Conservation (phyloP, 2,797 vertebrate genomes). For the Euthynnus affinis region DNA sequence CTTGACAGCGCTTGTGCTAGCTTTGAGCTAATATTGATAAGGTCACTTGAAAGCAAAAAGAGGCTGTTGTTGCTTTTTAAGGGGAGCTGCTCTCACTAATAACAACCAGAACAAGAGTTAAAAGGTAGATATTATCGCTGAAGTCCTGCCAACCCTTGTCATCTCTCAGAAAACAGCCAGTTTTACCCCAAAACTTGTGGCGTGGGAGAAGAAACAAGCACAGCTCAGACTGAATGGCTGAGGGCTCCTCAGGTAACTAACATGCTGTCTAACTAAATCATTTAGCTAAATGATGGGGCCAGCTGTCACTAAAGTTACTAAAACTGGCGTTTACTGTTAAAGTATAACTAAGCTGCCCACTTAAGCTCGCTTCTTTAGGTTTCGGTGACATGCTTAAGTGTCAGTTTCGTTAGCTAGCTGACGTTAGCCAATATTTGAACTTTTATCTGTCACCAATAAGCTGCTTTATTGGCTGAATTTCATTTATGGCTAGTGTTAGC, state of each 20-base stretch:
- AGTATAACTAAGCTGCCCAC: fast-evolving
- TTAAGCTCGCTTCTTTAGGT: background rate
- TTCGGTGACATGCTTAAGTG: background rate
- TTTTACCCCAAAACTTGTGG: constrained; percentile 31
- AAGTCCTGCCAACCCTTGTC: constrained; percentile 8
- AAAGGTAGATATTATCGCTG: background rate
- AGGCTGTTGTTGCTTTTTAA: background rate
- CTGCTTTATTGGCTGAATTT: background rate
- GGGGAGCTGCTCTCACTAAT: background rate
- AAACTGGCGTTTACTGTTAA: background rate
- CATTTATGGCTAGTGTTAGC: constrained; percentile 2
- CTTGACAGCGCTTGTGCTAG: constrained; percentile 23
- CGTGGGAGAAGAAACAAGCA: constrained; percentile 27
- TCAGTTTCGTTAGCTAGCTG: constrained; percentile 7
- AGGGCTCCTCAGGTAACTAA: constrained; percentile 77
- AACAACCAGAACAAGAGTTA: background rate
- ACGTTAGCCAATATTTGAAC: constrained; percentile 41
- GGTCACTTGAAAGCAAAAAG: background rate
- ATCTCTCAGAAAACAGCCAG: constrained; percentile 21
- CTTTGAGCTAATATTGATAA: constrained; percentile 28
- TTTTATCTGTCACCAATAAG: constrained; percentile 25
- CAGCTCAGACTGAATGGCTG: constrained; percentile 80
- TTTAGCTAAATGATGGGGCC: background rate
- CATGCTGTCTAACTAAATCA: constrained; percentile 27
- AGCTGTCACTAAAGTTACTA: background rate